Evolutionary conservation across 2,113 vertebrate genomes (phyloP), one percentile per base, ranked within the genome.

Genomic region (Ploceus nigricollis): DNA sequence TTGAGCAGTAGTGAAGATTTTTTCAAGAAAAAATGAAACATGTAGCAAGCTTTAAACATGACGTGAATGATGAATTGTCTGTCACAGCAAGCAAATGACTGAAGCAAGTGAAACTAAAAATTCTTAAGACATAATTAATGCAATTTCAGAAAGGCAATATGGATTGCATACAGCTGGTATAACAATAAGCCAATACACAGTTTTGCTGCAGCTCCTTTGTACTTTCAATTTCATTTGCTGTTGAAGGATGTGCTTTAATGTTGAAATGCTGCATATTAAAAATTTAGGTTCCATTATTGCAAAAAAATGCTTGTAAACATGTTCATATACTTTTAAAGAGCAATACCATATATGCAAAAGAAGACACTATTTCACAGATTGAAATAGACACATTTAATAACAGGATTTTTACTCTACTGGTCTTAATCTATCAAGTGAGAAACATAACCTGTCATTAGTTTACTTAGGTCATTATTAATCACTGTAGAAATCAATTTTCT

Each of bases 41-140:
- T 3, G 4, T 89, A 97, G 72, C 97, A 97, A 97, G 94, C 94
- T 90, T 97, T 84, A 89, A 91, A 96, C 97, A 96, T 97, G 97
- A 94, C 96, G 73, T 93, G 93, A 96, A 90, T 83, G 82, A 95
- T 88, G 76, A 94, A 79, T 54, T 81, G 70, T 95, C 82, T 94
- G 53, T 96, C 84, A 97, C 75, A 97, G 96, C 28, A 48, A 95
- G 91, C 92, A 94, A 96, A 97, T 95, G 91, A 96, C 76, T 87
- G 79, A 86, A 94, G 44, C 93, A 95, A 97, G 94, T 95, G 87
- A 96, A 97, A 98, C 95, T 97, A 93, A 93, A 93, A 96, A 93
- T 97, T 97, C 90, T 96, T 93, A 95, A 95, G 96, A 80, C 86
- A 97, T 80, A 92, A 90, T 65, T 89, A 85, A 97, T n/a, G 63